Evolutionary conservation across 2,113 vertebrate species (phyloP), one percentile per base, ranked within the genome.

Genomic region (Pollachius pollachius): DNA sequence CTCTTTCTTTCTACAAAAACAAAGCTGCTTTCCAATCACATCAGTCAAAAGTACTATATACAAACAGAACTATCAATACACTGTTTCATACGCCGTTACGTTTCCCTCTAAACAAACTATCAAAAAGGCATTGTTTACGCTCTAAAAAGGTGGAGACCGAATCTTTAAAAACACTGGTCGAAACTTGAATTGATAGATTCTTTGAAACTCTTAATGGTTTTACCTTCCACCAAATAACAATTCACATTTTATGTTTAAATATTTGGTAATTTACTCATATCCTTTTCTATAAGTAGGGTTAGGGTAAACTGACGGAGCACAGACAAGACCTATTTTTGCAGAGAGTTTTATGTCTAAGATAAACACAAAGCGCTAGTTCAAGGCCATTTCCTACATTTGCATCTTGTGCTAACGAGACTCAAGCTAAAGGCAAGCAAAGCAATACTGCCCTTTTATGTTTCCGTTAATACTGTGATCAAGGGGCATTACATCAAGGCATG

Each of bases 351-450:
- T 41, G 37, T 69, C 65, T 80, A 80, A 66, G 73, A 67, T 74
- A 75, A 68, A 78, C 30, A 3, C 58, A 59, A 76, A 79, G 76
- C 73, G 23, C 72, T 57, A 74, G 62, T 65, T 78, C 56, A 79
- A 88, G 82, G 80, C 75, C 74, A 68, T 77, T 78, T 25, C 72
- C 75, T 83, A 84, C 76, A 75, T 58, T 52, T 13, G 78, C 79
- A 72, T 63, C 21, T 64, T 73, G 70, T 56, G 27, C 68, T 64
- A 81, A 73, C 80, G 69, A n/a, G 76, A 76, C 76, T 80, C 81
- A 84, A 73, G 74, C 71, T 73, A 75, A 89, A 90, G 87, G 85
- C 89, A 88, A 87, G 87, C 85, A 64, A 89, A 89, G 81, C 82
- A 79, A 87, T 69, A 78, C 65, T 65, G 69, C 69, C 76, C 75